A percentile compares a stretch with the other conserved stretches of the same genome.
These are phyloP conservation scores for Clangula hyemalis DNA, from an alignment of 2,797 vertebrate species.

Conservation along the genomic window DNA sequence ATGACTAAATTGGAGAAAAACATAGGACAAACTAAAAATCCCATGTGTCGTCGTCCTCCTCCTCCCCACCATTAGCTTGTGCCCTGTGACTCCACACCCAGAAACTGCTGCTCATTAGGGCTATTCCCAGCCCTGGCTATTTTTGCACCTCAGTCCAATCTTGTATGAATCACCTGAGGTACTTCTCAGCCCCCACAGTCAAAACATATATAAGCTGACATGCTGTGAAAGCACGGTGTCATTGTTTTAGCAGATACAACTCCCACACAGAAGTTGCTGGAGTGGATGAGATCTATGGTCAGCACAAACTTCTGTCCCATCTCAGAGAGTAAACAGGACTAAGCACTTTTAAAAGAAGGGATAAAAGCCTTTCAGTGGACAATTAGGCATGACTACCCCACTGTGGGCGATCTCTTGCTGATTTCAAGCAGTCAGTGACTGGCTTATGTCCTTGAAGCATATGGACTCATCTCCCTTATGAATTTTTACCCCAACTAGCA, in stretches of 20 bases:
- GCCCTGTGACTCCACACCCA: not conserved
- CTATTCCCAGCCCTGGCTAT: not conserved
- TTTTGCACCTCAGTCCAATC: not conserved
- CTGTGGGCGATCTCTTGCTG: not conserved
- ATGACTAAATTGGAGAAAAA: not conserved
- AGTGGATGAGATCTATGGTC: not conserved
- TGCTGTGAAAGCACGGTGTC: not conserved
- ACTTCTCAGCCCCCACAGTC: not conserved
- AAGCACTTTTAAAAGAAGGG: not conserved
- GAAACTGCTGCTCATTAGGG: not conserved
- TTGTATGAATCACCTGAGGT: slow-evolving; percentile 2
- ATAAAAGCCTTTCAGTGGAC: not conserved
- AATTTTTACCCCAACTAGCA: not conserved
- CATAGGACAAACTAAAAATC: not conserved
- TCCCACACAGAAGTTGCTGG: slow-evolving; percentile 15
- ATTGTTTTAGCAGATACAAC: not conserved
- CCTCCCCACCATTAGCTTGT: not conserved
- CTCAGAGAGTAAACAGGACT: not conserved
- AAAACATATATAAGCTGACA: not conserved
- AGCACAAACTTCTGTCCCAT: not conserved
- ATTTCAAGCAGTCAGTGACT: not conserved
- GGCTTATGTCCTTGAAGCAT: not conserved
- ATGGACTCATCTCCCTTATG: not conserved
- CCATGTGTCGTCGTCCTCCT: not conserved
- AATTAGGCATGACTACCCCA: not conserved